Base-by-base conservation (phyloP, 2,888 invertebrate genomes). In the Ceriagrion tenellum region DNA sequence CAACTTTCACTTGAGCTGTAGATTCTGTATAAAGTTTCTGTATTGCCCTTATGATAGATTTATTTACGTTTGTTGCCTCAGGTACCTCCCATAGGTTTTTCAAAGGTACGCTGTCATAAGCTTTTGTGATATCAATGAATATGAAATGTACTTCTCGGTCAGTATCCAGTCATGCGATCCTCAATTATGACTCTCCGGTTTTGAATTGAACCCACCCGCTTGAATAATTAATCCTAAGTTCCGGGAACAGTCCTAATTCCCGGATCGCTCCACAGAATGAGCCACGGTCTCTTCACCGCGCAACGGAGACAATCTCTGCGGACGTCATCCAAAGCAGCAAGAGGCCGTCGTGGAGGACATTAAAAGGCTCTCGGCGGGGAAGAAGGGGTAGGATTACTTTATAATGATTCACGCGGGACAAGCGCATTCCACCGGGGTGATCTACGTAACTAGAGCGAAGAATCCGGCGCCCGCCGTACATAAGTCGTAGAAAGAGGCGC, bases 401-500 rank as follows among this genome's bases (percentile, higher is more conserved):
- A 35, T 81, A 81, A 81, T 81, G 81, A 81, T 81, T 81, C 81
- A 81, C 81, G 35, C 30, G 81, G 81, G 81, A 81, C 35, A 26
- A 81, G 81, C 18, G 81, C 81, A 81, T 81, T 69, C 81, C 26
- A 12, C 35, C 69, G 23, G 23, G 26, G 69, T 47, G 8, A 2
- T 47, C 69, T 23, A 13, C 81, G 81, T 35, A 81, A 81, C 81
- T 81, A 3, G 81, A 81, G 81, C 81, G 16, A 81, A 35, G 81
- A 35, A 81, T 16, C 0, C 69, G 47, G 59, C 59, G 59, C 59
- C 16, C 59, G 59, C 59, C 8, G 4, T 59, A 59, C 2, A 59
- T 12, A 12, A 16, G 30, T 12, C 30, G 30, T 35, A 26, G n/a
- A 12, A 35, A 35, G 81, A 81, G 81, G 16, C 35, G 35, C 30